Evolutionary conservation across 2,888 invertebrate genomes (phyloP), one percentile per base, ranked within the genome.

Genomic region (Agonopterix subpropinquella): DNA sequence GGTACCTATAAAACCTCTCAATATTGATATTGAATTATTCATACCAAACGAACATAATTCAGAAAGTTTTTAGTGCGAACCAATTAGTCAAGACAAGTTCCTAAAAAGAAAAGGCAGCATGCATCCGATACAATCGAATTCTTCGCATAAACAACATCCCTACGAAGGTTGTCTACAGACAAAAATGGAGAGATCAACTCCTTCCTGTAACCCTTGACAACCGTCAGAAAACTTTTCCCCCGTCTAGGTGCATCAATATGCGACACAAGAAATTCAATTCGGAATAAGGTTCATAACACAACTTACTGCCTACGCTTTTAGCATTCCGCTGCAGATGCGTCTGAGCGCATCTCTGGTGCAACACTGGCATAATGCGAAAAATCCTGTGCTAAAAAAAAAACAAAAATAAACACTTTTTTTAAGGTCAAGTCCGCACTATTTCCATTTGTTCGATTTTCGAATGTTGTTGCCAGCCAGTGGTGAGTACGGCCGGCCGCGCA

Each of bases 401-500:
- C 51, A 57, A 61, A 62, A 59, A 61, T 58, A 52, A 52, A 55
- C 49, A 42, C 41, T 48, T 42, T 48, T 42, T 47, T 42, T 35
- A 13, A 62, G 73, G 73, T 77, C 74, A 75, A 70, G 74, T 74
- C 77, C 72, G 65, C 75, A 77, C 78, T 77, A 73, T 64, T 65
- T 73, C 73, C 78, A 78, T 78, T 72, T 65, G 67, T 61, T 53
- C 54, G 58, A 65, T 67, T 65, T 65, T 64, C 63, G 62, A 57
- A 67, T 67, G 65, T 59, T 74, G 72, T 80, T 77, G 71, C 74
- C 83, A 79, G 81, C 73, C 82, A 66, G 82, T 77, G 76, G 73
- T 72, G 70, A 73, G 74, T 78, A 74, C 84, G 79, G 80, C 80
- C 80, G 81, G 73, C 73, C 80, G 83, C 74, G 72, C 73, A 87